A percentile compares a stretch with the other conserved stretches of the same genome.
These are phyloP conservation scores for Sternarchorhynchus goeldii DNA, from an alignment of 2,797 vertebrate genomes.

Conservation along the genomic window DNA sequence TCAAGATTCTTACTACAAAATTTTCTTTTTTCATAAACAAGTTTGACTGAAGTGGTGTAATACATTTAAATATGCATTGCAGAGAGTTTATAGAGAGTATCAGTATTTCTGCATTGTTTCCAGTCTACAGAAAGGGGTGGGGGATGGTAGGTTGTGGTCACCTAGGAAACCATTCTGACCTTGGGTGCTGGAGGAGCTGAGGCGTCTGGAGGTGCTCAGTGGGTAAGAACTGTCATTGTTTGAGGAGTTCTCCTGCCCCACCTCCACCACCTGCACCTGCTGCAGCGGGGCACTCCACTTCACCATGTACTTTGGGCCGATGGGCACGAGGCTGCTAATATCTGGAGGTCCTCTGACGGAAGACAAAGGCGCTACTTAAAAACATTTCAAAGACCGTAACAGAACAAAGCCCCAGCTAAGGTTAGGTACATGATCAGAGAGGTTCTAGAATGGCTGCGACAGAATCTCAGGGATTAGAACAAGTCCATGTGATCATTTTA, in stretches of 20 bases:
- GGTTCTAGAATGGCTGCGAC: conserved; percentile 48
- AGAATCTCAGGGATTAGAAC: conserved; percentile 48
- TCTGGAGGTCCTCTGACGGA: conserved; percentile 82
- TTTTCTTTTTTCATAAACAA: not conserved
- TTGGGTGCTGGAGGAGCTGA: conserved; percentile 59
- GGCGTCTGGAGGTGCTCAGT: conserved; percentile 68
- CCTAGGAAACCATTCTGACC: conserved; percentile 46
- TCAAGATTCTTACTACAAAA: not conserved
- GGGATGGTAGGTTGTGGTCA: not conserved
- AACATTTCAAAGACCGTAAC: not conserved
- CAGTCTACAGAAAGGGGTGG: not conserved
- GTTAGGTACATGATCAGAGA: conserved; percentile 25
- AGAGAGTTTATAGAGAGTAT: not conserved
- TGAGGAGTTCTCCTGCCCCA: conserved; percentile 80
- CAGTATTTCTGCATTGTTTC: not conserved
- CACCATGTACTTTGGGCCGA: conserved; percentile 86
- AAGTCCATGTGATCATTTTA: conserved; percentile 47
- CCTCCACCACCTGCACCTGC: conserved; percentile 89
- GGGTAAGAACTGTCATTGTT: conserved; percentile 73
- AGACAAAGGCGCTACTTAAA: conserved; percentile 31
- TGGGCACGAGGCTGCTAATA: conserved; percentile 85
- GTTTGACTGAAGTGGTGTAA: not conserved
- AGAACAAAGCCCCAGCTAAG: conserved; percentile 23
- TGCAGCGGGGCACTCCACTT: conserved; percentile 87
- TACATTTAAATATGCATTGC: not conserved